Percentiles rank a stretch among this genome's conserved stretches.
These are phyloP conservation scores for Sebastes iracundus DNA, from an alignment of 2,797 vertebrate species.

Conservation along the genomic window DNA sequence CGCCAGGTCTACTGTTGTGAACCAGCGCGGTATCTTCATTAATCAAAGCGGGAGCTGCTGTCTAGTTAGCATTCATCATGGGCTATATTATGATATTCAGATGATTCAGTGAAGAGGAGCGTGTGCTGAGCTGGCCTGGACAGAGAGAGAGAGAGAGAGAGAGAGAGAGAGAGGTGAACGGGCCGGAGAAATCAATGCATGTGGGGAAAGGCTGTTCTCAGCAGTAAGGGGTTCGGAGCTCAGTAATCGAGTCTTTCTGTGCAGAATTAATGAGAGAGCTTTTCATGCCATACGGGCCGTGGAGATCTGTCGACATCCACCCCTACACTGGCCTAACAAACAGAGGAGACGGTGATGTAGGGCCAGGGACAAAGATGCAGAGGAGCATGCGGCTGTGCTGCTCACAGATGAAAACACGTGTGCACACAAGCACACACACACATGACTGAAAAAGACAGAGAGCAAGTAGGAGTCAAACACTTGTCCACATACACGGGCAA, in stretches of 20 bases:
- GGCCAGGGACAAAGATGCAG: neutral
- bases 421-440: neutral
- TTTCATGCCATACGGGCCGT: constrained; percentile 26
- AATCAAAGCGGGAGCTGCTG: constrained; percentile 71
- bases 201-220: constrained; percentile 70
- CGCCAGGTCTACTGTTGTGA: constrained; percentile 58
- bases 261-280: constrained; percentile 67
- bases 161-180: constrained; percentile 5
- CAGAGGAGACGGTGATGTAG: neutral
- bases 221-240: constrained; percentile 60
- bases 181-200: constrained; percentile 64
- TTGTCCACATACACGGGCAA: neutral
- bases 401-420: neutral
- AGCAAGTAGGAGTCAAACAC: neutral
- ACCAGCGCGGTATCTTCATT: constrained; percentile 69
- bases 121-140: constrained; percentile 43
- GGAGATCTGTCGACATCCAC: constrained; percentile 41
- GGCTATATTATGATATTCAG: constrained; percentile 73
- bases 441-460: neutral
- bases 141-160: neutral
- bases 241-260: constrained; percentile 69
- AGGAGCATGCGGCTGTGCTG: neutral
- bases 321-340: constrained; percentile 26
- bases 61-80: constrained; percentile 79
- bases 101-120: constrained; percentile 55